Conservation (phyloP, 2,888 invertebrate species). For the Eupeodes latifasciatus region DNA sequence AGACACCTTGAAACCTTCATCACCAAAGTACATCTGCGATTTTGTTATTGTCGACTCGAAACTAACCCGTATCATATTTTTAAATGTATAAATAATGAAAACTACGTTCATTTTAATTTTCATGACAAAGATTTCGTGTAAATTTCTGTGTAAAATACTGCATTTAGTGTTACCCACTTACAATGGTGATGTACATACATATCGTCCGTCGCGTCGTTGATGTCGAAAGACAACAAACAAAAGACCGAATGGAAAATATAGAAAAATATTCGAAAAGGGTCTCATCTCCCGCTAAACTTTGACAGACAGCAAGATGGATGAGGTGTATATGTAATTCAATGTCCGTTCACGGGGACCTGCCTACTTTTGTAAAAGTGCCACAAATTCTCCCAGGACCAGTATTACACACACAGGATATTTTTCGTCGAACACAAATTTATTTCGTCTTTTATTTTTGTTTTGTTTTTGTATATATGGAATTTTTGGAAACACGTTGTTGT, state of each 20-base stretch:
- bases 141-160: constrained; percentile 64
- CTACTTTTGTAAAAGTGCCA: constrained; percentile 71
- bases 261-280: constrained; percentile 59
- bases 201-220: not conserved
- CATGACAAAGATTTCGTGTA: constrained; percentile 66
- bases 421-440: constrained; percentile 39
- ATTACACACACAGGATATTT: constrained; percentile 49
- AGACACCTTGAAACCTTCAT: constrained; percentile 57
- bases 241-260: not conserved
- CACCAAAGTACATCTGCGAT: constrained; percentile 71
- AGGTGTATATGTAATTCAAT: constrained; percentile 61
- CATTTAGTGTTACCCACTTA: constrained; percentile 70
- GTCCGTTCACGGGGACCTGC: constrained; percentile 73
- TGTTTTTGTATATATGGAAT: constrained; percentile 35
- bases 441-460: not conserved
- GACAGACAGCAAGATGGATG: constrained; percentile 76
- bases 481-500: constrained; percentile 19
- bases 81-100: constrained; percentile 6
- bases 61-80: constrained; percentile 63
- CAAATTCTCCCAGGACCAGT: constrained; percentile 71
- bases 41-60: constrained; percentile 26
- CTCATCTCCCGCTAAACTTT: constrained; percentile 73
- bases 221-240: constrained; percentile 47
- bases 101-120: constrained; percentile 3
- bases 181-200: constrained; percentile 28